Conservation (phyloP, 2,888 invertebrate genomes). For the Pachymerium ferrugineum region DNA sequence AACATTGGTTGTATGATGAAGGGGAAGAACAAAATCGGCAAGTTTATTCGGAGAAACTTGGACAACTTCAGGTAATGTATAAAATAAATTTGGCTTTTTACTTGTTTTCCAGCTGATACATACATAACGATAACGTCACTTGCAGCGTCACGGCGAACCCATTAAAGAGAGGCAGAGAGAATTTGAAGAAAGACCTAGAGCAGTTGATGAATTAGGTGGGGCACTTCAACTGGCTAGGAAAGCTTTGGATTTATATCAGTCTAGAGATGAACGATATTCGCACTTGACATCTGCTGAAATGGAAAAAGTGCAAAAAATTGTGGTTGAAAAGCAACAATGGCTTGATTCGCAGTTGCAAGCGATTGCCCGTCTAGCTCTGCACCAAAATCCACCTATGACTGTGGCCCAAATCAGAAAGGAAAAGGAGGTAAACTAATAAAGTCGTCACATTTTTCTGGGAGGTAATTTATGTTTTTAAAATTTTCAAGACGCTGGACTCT, state of each 20-base stretch:
- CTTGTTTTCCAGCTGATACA: background rate
- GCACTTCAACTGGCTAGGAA: slow-evolving; percentile 74
- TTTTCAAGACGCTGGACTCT: slow-evolving; percentile 53
- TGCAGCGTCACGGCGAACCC: slow-evolving; percentile 77
- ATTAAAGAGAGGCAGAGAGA: slow-evolving; percentile 77
- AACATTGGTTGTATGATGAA: slow-evolving; percentile 95
- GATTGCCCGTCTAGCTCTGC: slow-evolving; percentile 60
- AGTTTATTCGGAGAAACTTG: slow-evolving; percentile 56
- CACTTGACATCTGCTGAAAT: slow-evolving; percentile 64
- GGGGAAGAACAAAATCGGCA: slow-evolving; percentile 87
- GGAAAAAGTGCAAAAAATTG: slow-evolving; percentile 69
- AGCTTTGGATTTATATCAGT: slow-evolving; percentile 62
- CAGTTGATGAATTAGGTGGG: slow-evolving; percentile 72
- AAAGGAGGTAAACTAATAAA: slow-evolving; percentile 55
- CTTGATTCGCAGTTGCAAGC: slow-evolving; percentile 67
- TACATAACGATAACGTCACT: too few relatives aligned
- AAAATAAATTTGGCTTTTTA: background rate
- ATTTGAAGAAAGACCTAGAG: slow-evolving; percentile 69
- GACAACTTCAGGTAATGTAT: slow-evolving; percentile 52
- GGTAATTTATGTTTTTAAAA: background rate
- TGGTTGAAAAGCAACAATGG: slow-evolving; percentile 72
- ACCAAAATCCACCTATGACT: slow-evolving; percentile 69
- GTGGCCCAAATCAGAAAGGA: slow-evolving; percentile 73
- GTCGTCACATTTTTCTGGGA: slow-evolving; percentile 30
- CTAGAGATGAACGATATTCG: slow-evolving; percentile 62